These are phyloP conservation scores for Heliconius melpomene DNA, from an alignment of 1,140 invertebrate species.

Conservation along the genomic window DNA sequence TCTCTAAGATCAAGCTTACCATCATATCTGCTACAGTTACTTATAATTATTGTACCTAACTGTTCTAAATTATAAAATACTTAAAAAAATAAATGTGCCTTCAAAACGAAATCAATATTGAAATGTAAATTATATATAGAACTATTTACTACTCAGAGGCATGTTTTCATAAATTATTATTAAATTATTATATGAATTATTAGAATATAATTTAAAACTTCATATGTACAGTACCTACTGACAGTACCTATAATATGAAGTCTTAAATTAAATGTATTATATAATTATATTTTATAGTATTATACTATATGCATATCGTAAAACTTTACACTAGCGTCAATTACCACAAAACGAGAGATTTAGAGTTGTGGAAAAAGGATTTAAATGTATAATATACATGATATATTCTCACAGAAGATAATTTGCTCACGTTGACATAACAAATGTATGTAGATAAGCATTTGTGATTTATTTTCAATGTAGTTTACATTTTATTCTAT, in stretches of 20 bases:
- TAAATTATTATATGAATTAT: neutral
- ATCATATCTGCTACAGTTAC: neutral
- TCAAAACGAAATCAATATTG: neutral
- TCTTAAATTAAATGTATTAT: too few species aligned
- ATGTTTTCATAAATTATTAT: neutral
- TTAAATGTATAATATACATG: neutral
- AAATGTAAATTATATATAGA: slow-evolving; percentile 2
- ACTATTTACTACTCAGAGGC: neutral
- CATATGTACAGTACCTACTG: too few species aligned
- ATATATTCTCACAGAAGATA: neutral
- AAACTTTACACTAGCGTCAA: neutral
- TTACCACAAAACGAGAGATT: neutral
- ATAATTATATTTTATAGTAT: too few species aligned
- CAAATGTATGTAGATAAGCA: neutral
- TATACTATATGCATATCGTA: neutral
- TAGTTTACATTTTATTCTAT: neutral
- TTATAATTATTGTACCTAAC: neutral
- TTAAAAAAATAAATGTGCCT: neutral
- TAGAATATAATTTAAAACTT: neutral
- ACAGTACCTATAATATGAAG: too few species aligned
- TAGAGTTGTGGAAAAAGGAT: slow-evolving; percentile 1
- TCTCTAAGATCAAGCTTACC: neutral
- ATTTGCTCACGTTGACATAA: slow-evolving; percentile 4
- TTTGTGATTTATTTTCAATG: neutral
- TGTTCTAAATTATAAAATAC: neutral